Evolutionary conservation across 2,888 invertebrate species (phyloP).

Genomic region (Lasioglossum leucozonium): DNA sequence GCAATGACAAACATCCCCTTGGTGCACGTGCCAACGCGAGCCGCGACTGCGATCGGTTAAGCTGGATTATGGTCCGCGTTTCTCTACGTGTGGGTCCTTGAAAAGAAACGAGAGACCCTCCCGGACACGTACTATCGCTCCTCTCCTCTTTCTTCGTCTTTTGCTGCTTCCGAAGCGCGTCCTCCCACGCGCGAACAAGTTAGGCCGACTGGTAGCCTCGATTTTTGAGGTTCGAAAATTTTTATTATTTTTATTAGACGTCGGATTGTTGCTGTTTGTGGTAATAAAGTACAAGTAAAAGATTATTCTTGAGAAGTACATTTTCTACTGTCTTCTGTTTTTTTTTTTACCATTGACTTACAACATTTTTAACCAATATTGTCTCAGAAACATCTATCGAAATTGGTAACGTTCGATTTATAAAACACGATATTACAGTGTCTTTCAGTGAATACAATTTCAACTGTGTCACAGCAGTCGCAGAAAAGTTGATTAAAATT

Average conservation of each 20-base stretch:
- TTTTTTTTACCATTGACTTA: too few relatives aligned
- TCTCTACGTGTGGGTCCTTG: conserved; percentile 38
- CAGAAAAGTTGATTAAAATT: background rate
- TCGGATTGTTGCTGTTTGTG: too few relatives aligned
- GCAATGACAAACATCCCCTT: conserved; percentile 71
- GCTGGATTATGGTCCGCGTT: conserved; percentile 58
- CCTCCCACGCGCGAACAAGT: background rate
- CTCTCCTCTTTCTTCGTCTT: conserved; percentile 52
- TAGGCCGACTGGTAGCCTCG: background rate
- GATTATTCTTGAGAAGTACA: background rate
- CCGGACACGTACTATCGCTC: conserved; percentile 17
- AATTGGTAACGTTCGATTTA: background rate
- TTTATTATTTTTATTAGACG: too few relatives aligned
- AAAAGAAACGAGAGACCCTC: conserved; percentile 12
- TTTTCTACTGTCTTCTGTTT: too few relatives aligned
- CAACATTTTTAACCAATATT: too few relatives aligned
- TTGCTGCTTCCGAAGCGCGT: background rate
- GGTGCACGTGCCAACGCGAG: conserved; percentile 63
- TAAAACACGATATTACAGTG: too few relatives aligned
- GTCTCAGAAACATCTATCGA: background rate
- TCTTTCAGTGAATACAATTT: background rate
- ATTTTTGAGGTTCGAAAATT: background rate
- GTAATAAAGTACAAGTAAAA: background rate
- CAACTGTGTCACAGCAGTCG: background rate
- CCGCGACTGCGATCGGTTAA: conserved; percentile 68